Percentiles rank a stretch among this genome's conserved stretches.
Evolutionary conservation across 2,888 invertebrate genomes (phyloP).

Genomic region (Protophormia terraenovae): DNA sequence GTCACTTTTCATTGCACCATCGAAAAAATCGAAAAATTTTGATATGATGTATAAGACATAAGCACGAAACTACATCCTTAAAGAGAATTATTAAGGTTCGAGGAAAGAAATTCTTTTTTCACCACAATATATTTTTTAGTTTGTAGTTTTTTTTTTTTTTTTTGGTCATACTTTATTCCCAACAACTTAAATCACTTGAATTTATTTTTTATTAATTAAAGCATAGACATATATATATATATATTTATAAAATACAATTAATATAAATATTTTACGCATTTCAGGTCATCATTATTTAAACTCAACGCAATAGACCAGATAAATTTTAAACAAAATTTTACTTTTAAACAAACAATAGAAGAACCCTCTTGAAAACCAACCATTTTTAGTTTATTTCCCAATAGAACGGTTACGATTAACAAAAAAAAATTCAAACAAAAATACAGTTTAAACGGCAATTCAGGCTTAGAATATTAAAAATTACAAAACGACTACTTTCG

Average conservation of each 20-base stretch:
- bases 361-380: constrained; percentile 71
- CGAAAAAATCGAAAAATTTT: too few species aligned
- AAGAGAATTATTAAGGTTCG: too few species aligned
- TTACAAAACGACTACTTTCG: constrained; percentile 55
- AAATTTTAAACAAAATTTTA: constrained; percentile 72
- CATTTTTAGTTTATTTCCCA: constrained; percentile 77
- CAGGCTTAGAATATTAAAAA: constrained; percentile 52
- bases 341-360: constrained; percentile 73
- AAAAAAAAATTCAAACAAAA: constrained; percentile 50
- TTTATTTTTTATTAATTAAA: neutral
- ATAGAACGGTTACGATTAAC: constrained; percentile 78
- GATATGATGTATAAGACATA: too few species aligned
- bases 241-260: too few species aligned
- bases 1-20: too few species aligned
- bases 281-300: constrained; percentile 79
- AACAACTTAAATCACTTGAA: neutral
- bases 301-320: constrained; percentile 77
- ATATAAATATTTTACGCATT: constrained; percentile 67
- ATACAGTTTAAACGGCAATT: constrained; percentile 55
- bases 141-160: too few species aligned
- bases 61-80: too few species aligned
- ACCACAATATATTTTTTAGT: too few species aligned
- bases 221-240: too few species aligned
- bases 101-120: too few species aligned
- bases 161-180: too few species aligned